Conservation (phyloP, 1,140 invertebrate genomes). For the Dendroctonus valens region DNA sequence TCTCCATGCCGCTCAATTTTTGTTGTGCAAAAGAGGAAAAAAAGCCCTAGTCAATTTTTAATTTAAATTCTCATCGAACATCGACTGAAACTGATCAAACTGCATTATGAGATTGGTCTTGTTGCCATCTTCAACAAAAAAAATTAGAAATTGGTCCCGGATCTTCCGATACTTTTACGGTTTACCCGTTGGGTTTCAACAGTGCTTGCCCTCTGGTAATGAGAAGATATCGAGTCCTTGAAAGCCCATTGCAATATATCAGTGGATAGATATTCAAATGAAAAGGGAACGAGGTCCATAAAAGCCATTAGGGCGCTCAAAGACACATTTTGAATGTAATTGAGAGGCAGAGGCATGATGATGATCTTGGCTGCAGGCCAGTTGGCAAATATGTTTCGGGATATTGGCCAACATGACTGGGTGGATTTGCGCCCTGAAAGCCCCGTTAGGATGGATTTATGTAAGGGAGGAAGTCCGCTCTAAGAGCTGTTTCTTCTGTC, state of each 20-base stretch:
- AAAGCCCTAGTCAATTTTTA: slow-evolving; percentile 9
- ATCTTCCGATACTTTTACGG: no score
- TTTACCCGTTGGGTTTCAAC: no score
- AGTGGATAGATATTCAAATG: slow-evolving; percentile 21
- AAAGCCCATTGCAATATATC: slow-evolving; percentile 5
- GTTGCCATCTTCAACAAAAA: no score
- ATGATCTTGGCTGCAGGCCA: slow-evolving; percentile 26
- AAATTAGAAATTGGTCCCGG: no score
- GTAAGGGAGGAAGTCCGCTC: slow-evolving; percentile 3
- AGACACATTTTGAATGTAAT: slow-evolving; percentile 31
- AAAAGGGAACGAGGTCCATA: slow-evolving; percentile 20
- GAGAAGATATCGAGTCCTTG: background rate
- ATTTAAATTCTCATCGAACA: slow-evolving; percentile 20
- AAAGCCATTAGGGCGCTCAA: slow-evolving; percentile 25
- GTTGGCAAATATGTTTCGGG: slow-evolving; percentile 27
- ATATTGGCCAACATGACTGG: slow-evolving; percentile 20
- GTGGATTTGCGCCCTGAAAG: slow-evolving; percentile 6
- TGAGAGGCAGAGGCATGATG: slow-evolving; percentile 17
- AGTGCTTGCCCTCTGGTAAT: background rate
- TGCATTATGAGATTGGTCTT: no score
- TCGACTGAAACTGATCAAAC: no score
- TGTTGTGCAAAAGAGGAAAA: slow-evolving; percentile 16
- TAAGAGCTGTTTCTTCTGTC: no score
- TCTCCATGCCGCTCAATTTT: slow-evolving; percentile 19
- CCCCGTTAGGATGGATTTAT: background rate